A percentile compares a stretch with the other conserved stretches of the same genome.
phyloP scores from a whole-genome alignment of 2,888 invertebrate genomes.

The Aphidoletes aphidimyza region DNA sequence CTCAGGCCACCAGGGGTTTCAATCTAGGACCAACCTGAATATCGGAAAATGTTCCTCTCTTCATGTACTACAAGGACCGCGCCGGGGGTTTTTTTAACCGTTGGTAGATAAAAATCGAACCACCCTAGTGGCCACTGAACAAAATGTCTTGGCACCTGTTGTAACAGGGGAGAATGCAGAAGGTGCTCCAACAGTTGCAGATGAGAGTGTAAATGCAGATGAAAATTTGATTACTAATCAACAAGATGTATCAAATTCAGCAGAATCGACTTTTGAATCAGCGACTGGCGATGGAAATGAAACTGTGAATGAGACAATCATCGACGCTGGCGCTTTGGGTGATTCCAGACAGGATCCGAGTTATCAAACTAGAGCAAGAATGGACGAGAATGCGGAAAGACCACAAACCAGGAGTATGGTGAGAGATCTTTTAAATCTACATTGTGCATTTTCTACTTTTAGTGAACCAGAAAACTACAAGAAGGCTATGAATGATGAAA shows the following conservation, averaged over 20 bases:
- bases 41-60: no score
- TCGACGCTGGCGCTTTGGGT: not conserved
- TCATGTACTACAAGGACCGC: no score
- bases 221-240: not conserved
- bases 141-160: no score
- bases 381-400: not conserved
- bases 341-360: not conserved
- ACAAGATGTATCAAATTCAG: no score
- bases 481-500: conserved; percentile 55
- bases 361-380: not conserved
- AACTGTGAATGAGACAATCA: not conserved
- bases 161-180: not conserved
- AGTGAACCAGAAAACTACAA: not conserved
- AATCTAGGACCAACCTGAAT: no score
- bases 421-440: not conserved
- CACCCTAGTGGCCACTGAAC: no score
- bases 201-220: not conserved
- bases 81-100: no score
- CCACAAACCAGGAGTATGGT: not conserved
- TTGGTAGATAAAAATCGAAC: no score
- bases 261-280: not conserved
- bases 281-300: not conserved
- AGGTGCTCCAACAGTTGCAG: not conserved
- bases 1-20: no score
- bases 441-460: not conserved